A percentile compares a stretch with the other conserved stretches of the same genome.
phyloP scores from a whole-genome alignment of 2,888 invertebrate genomes.

The Linnaemya tessellans region DNA sequence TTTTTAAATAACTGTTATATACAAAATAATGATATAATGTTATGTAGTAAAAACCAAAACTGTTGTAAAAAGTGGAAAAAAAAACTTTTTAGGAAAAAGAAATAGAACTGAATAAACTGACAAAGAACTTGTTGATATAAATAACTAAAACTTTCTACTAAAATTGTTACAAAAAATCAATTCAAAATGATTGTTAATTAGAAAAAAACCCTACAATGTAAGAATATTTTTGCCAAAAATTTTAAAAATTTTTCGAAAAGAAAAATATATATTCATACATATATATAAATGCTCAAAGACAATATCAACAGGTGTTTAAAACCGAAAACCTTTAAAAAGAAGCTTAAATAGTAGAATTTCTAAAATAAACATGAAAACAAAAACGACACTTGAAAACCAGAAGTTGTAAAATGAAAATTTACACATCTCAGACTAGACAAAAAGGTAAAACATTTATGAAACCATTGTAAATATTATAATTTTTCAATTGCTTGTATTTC shows the following conservation, averaged over 20 bases:
- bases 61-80: slow-evolving; percentile 49
- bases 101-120: slow-evolving; percentile 44
- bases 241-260: slow-evolving; percentile 66
- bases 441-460: slow-evolving; percentile 62
- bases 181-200: slow-evolving; percentile 37
- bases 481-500: slow-evolving; percentile 5
- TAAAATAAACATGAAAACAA: slow-evolving; percentile 70
- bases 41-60: slow-evolving; percentile 31
- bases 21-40: slow-evolving; percentile 29
- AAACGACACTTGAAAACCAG: slow-evolving; percentile 64
- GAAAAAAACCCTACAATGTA: slow-evolving; percentile 15
- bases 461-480: slow-evolving; percentile 64
- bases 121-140: slow-evolving; percentile 50
- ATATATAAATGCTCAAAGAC: slow-evolving; percentile 66
- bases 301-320: slow-evolving; percentile 74
- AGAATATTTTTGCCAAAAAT: slow-evolving; percentile 60
- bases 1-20: slow-evolving; percentile 56
- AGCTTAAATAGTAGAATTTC: slow-evolving; percentile 73
- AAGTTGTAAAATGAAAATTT: slow-evolving; percentile 54
- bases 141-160: slow-evolving; percentile 17
- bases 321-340: slow-evolving; percentile 60
- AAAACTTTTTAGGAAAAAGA: slow-evolving; percentile 38
- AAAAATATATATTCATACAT: slow-evolving; percentile 14
- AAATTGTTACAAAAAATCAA: slow-evolving; percentile 20
- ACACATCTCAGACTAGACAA: slow-evolving; percentile 60